These are phyloP conservation scores for Hydrocynus forskahlii DNA, from an alignment of 2,797 vertebrate species.

Conservation along the genomic window DNA sequence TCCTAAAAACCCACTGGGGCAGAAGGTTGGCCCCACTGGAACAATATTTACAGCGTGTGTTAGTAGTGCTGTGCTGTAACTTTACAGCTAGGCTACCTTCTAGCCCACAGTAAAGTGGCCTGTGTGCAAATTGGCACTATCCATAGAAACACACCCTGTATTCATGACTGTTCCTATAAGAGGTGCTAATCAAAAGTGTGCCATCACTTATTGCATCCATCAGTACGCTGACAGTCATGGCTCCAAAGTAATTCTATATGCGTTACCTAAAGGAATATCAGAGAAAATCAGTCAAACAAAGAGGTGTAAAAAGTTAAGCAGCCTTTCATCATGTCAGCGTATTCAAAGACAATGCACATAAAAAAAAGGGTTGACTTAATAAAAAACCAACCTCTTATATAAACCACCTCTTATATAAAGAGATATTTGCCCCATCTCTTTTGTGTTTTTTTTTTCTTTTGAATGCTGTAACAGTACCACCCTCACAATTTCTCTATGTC, in stretches of 20 bases:
- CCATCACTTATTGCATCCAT: neutral
- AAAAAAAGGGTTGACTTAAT: constrained; percentile 7
- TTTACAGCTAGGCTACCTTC: neutral
- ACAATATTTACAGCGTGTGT: constrained; percentile 55
- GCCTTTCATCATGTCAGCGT: constrained; percentile 7
- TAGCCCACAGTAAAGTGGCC: neutral
- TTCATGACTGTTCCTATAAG: neutral
- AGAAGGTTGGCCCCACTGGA: constrained; percentile 61
- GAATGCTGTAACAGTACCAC: constrained; percentile 60
- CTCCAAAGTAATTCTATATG: neutral
- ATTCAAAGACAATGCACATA: neutral
- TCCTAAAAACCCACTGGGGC: constrained; percentile 69
- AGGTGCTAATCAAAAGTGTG: constrained; percentile 3
- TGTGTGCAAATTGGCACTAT: constrained; percentile 16
- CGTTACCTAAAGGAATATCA: neutral
- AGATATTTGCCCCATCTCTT: constrained; percentile 58
- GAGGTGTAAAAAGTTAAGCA: neutral
- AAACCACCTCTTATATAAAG: constrained; percentile 48
- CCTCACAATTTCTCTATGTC: constrained; percentile 68
- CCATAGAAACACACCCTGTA: neutral
- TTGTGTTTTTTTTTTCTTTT: constrained; percentile 57
- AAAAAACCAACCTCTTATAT: constrained; percentile 27
- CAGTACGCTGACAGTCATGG: neutral
- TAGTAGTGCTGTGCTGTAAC: constrained; percentile 6
- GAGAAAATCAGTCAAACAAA: neutral